These are phyloP conservation scores for Alcedo quadribrachys DNA, from an alignment of 2,797 vertebrate species.

Conservation along the genomic window DNA sequence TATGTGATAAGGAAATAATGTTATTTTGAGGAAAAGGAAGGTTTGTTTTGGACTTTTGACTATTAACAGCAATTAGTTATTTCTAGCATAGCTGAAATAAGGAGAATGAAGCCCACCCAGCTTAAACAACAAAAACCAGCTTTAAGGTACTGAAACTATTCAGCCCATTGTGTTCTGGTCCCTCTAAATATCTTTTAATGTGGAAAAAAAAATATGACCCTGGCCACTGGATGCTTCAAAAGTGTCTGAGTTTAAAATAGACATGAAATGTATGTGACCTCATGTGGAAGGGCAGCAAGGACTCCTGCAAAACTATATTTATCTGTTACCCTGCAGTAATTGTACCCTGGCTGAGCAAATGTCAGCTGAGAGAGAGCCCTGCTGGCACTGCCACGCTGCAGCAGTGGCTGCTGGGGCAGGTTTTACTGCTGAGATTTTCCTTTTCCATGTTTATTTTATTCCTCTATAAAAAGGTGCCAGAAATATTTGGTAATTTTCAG, in stretches of 20 bases:
- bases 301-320: slow-evolving; percentile 85
- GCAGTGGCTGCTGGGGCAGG: not conserved
- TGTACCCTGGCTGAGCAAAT: slow-evolving; percentile 83
- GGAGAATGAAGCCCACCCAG: not conserved
- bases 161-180: not conserved
- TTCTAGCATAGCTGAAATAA: not conserved
- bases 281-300: slow-evolving; percentile 74
- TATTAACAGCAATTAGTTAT: not conserved
- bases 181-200: not conserved
- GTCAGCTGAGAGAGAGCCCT: slow-evolving; percentile 81
- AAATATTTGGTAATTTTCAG: not conserved
- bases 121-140: not conserved
- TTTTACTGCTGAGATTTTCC: not conserved
- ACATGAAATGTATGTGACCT: slow-evolving; percentile 74
- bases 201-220: not conserved
- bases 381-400: slow-evolving; percentile 31
- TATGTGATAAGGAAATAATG: not conserved
- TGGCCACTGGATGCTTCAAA: not conserved
- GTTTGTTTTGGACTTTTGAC: not conserved
- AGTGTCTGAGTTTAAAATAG: slow-evolving; percentile 49
- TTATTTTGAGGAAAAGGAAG: not conserved
- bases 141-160: not conserved
- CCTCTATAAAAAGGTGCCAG: not conserved
- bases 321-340: slow-evolving; percentile 84
- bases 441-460: not conserved